A percentile compares a stretch with the other conserved stretches of the same genome.
Conservation (phyloP, 1,140 invertebrate species). For the Polypedilum vanderplanki region DNA sequence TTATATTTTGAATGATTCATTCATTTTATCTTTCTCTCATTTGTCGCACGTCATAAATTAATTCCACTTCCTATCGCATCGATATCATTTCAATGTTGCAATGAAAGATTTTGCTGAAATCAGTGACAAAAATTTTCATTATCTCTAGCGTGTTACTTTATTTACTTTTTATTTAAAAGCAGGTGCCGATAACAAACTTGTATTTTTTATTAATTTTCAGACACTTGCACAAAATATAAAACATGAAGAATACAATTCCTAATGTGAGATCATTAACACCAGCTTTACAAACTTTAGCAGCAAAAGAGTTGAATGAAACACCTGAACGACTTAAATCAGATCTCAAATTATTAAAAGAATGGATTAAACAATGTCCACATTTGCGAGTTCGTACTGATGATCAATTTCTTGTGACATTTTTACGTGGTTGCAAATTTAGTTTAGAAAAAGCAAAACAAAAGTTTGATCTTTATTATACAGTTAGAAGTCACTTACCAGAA, state of each 20-base stretch:
- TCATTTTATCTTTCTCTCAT: no score
- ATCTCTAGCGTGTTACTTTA: no score
- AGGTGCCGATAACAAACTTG: no score
- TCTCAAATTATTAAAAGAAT: conserved; percentile 43
- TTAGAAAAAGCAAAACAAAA: conserved; percentile 33
- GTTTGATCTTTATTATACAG: conserved; percentile 33
- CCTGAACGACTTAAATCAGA: conserved; percentile 39
- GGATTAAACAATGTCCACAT: conserved; percentile 46
- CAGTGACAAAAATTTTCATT: no score
- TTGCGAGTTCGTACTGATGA: conserved; percentile 33
- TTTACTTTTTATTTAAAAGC: no score
- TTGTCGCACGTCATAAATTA: no score
- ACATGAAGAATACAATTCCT: not conserved
- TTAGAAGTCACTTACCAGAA: conserved; percentile 32
- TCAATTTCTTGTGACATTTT: conserved; percentile 17
- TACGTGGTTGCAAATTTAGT: conserved; percentile 32
- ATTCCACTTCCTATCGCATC: no score
- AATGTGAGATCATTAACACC: conserved; percentile 30
- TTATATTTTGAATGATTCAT: no score
- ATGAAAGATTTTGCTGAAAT: no score
- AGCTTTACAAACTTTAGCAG: conserved; percentile 35
- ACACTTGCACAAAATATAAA: no score
- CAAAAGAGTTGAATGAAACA: conserved; percentile 45
- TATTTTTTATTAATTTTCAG: no score
- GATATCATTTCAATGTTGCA: no score